Percentiles rank a stretch among this genome's conserved stretches.
These are phyloP conservation scores for Rhingia rostrata DNA, from an alignment of 2,888 invertebrate genomes.

Conservation along the genomic window DNA sequence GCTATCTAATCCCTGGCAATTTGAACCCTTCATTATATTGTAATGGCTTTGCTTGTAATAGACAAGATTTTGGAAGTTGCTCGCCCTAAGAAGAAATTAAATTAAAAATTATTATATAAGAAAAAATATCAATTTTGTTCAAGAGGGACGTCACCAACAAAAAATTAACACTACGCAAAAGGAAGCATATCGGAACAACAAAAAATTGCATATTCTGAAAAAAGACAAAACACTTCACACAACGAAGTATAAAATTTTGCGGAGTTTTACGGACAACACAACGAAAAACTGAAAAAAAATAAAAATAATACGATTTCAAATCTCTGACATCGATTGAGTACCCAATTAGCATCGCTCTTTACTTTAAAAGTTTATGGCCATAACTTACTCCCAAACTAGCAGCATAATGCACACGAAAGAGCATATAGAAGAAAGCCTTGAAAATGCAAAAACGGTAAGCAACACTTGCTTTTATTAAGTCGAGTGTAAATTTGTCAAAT, in stretches of 20 bases:
- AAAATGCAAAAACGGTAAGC: slow-evolving; percentile 4
- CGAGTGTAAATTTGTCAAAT: slow-evolving; percentile 46
- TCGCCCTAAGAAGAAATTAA: neutral
- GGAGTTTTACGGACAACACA: no score
- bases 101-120: neutral
- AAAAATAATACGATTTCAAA: no score
- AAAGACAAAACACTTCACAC: no score
- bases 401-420: no score
- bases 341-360: no score
- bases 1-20: slow-evolving; percentile 19
- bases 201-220: neutral
- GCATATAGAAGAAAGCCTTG: slow-evolving; percentile 1
- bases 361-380: no score
- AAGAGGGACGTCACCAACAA: slow-evolving; percentile 17
- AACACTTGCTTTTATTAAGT: slow-evolving; percentile 31
- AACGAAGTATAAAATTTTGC: no score
- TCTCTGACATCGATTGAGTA: no score
- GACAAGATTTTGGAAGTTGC: slow-evolving; percentile 18
- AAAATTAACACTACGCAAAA: slow-evolving; percentile 5
- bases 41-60: slow-evolving; percentile 16
- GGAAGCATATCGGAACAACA: slow-evolving; percentile 6
- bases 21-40: slow-evolving; percentile 19
- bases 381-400: no score
- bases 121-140: slow-evolving; percentile 6
- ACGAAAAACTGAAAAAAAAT: no score